These are phyloP conservation scores for Parapristionchus giblindavisi DNA, from an alignment of 2,888 invertebrate species.

Conservation along the genomic window DNA sequence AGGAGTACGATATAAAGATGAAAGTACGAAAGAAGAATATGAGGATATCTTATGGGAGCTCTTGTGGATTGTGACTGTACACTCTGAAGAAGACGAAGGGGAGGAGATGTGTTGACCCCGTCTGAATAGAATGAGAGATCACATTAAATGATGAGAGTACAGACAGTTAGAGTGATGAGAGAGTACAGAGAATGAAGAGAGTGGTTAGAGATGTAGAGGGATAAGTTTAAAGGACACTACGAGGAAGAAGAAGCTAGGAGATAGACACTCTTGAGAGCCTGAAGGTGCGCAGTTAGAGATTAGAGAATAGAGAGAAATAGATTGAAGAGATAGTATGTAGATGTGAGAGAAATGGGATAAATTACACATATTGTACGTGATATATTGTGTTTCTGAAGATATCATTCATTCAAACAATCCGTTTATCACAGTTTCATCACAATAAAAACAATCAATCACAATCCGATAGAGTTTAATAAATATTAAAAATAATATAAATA, in stretches of 20 bases:
- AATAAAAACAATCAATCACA: too few species aligned
- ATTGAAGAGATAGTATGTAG: slow-evolving; percentile 3
- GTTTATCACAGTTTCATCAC: too few species aligned
- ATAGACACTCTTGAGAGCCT: too few species aligned
- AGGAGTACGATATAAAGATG: background rate
- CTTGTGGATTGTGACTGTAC: background rate
- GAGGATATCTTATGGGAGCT: too few species aligned
- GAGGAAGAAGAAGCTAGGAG: slow-evolving; percentile 21
- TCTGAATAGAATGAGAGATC: slow-evolving; percentile 11
- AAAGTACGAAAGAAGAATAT: slow-evolving; percentile 4
- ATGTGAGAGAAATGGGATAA: background rate
- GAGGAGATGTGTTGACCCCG: slow-evolving; percentile 25
- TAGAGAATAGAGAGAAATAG: background rate
- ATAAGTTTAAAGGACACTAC: slow-evolving; percentile 31
- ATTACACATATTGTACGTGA: slow-evolving; percentile 9
- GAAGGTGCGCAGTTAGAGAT: background rate
- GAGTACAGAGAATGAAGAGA: background rate
- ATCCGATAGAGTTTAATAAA: too few species aligned
- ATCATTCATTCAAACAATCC: too few species aligned
- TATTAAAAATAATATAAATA: too few species aligned
- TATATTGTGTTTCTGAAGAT: too few species aligned
- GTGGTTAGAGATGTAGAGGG: slow-evolving; percentile 8
- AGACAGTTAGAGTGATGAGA: slow-evolving; percentile 1
- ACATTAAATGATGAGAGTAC: background rate
- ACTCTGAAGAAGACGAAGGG: slow-evolving; percentile 2